Base-by-base conservation (phyloP, 2,113 vertebrate genomes). In the Colius striatus region DNA sequence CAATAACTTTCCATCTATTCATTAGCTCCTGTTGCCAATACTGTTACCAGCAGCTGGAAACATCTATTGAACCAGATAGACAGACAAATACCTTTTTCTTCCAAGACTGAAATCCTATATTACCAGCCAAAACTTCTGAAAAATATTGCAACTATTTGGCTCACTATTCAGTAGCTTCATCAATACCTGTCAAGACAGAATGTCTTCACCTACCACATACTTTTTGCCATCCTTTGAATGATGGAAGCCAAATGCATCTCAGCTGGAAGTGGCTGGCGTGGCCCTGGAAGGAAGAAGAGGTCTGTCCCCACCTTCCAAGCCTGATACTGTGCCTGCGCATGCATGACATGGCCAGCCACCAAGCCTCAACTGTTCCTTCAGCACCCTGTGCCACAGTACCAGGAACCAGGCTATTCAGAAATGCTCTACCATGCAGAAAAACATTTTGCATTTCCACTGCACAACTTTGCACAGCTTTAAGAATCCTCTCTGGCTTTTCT, bases 111-210 rank as follows among this genome's bases (percentile, higher is more conserved):
- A 73, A 84, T 36, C 74, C 47, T 67, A 5, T 16, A 21, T 25
- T 5, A 14, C 43, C 51, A 58, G 85, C 83, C 70, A 92, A 83
- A 57, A 89, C 43, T 62, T 65, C 71, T 23, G 43, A 41, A 89
- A 95, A 95, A 74, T 65, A 92, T 95, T 89, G 83, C 72, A 87
- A 68, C 16, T 55, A 85, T 95, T 94, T 94, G 84, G 81, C 95
- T 94, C 89, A 85, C 57, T 88, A 41, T 65, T 60, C 72, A 38
- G 32, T 20, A 83, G 66, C 61, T 58, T 67, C 73, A 87, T 84
- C 84, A 38, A 29, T 63, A 96, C 41, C 32, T 3, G 8, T 27
- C 0, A 3, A 47, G 27, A 7, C 58, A 68, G 38, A 79, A 81
- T 79, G 80, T 67, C 38, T 51, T 72, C 83, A 84, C 73, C 63